Conservation (phyloP, 2,113 vertebrate species). For the Neotoma lepida region DNA sequence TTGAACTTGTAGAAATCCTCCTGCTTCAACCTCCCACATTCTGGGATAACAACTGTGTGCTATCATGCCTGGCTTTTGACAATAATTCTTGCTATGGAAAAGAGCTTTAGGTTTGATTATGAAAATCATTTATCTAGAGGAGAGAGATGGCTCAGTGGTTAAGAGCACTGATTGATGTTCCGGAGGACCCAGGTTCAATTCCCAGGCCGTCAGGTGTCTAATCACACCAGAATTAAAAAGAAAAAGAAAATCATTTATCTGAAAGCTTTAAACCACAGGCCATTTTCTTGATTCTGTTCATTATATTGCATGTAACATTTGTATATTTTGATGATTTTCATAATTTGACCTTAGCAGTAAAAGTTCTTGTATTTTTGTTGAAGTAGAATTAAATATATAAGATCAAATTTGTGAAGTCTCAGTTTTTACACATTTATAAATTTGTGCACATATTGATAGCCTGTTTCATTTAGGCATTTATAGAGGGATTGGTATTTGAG, state of each 20-base stretch:
- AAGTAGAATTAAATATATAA: slow-evolving; percentile 52
- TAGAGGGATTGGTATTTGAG: slow-evolving; percentile 16
- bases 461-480: slow-evolving; percentile 6
- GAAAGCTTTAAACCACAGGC: not conserved
- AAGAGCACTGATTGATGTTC: too few relatives aligned
- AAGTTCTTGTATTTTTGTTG: slow-evolving; percentile 50
- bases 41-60: not conserved
- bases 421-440: not conserved
- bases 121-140: slow-evolving; percentile 20
- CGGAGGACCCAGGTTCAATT: too few relatives aligned
- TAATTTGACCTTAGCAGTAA: slow-evolving; percentile 38
- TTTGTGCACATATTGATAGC: not conserved
- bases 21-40: not conserved
- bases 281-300: not conserved
- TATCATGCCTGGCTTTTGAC: not conserved
- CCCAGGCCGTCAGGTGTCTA: too few relatives aligned
- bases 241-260: slow-evolving; percentile 20
- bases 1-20: not conserved
- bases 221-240: too few relatives aligned
- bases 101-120: slow-evolving; percentile 34
- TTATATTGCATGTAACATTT: not conserved
- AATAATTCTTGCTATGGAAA: slow-evolving; percentile 14
- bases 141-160: too few relatives aligned
- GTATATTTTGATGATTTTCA: slow-evolving; percentile 48
- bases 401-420: slow-evolving; percentile 32